These are phyloP conservation scores for Ochotona princeps DNA, from an alignment of 2,113 vertebrate species.

Conservation along the genomic window DNA sequence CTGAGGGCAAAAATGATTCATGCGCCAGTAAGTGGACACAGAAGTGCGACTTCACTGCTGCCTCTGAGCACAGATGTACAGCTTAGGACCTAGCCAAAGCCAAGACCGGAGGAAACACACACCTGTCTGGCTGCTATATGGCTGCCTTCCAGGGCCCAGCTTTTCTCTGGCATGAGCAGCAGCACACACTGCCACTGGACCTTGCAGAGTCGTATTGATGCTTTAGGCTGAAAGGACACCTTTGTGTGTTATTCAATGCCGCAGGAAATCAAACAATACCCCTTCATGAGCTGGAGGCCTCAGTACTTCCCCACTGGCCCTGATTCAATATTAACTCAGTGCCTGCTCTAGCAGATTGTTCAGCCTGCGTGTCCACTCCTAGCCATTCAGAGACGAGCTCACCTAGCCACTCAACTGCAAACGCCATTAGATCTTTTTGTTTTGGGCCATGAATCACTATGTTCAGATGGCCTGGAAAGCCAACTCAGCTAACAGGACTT, in stretches of 20 bases:
- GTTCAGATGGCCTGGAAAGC: not conserved
- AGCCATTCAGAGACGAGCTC: conserved; percentile 26
- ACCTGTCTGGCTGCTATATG: not conserved
- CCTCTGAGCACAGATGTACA: not conserved
- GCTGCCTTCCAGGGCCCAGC: not conserved
- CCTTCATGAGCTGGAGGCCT: not conserved
- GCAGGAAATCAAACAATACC: not conserved
- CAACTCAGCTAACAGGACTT: not conserved
- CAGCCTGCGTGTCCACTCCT: not conserved
- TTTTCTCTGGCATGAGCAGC: not conserved
- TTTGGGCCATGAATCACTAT: not conserved
- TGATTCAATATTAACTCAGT: not conserved
- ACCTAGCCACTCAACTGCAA: not conserved
- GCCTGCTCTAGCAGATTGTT: no score
- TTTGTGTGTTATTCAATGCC: not conserved
- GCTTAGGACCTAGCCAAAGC: not conserved
- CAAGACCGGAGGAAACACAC: not conserved
- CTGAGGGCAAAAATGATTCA: not conserved
- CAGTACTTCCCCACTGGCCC: not conserved
- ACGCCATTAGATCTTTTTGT: not conserved
- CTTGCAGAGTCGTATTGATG: not conserved
- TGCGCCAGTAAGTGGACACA: not conserved
- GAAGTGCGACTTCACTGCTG: not conserved
- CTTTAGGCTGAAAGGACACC: not conserved
- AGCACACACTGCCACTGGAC: not conserved